Percentiles rank a stretch among this genome's conserved stretches.
Conservation (phyloP, 2,797 vertebrate genomes). For the Hippoglossus hippoglossus region DNA sequence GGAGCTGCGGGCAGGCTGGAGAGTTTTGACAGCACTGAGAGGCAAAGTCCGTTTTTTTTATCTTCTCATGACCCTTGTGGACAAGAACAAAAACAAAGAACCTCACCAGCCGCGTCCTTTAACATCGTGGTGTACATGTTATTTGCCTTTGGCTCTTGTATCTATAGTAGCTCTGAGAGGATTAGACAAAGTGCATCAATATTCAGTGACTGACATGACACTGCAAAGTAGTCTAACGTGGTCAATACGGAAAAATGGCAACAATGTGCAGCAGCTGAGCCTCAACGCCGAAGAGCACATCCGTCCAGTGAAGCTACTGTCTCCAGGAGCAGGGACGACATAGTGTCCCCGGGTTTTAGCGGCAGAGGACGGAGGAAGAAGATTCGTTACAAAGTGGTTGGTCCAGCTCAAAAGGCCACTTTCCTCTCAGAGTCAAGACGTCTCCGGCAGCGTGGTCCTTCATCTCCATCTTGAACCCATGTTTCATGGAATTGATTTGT, state of each 20-base stretch:
- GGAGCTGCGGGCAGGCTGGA: no score
- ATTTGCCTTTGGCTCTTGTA: constrained; percentile 77
- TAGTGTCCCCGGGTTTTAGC: constrained; percentile 15
- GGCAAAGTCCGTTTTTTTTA: background rate
- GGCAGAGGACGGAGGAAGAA: constrained; percentile 4
- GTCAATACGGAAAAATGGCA: constrained; percentile 60
- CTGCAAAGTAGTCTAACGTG: constrained; percentile 61
- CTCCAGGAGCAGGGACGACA: constrained; percentile 28
- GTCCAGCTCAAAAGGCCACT: constrained; percentile 55
- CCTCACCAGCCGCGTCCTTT: constrained; percentile 34
- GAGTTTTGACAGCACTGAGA: background rate
- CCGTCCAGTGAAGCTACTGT: constrained; percentile 23
- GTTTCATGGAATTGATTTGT: constrained; percentile 47
- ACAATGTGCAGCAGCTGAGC: constrained; percentile 56
- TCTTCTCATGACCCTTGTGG: constrained; percentile 23
- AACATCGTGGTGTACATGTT: constrained; percentile 50
- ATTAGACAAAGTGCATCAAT: constrained; percentile 81
- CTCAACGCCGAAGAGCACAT: constrained; percentile 27
- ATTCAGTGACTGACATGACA: constrained; percentile 73
- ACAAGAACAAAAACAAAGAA: constrained; percentile 18
- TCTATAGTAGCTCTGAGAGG: constrained; percentile 71
- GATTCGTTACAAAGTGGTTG: constrained; percentile 44
- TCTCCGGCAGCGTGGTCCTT: constrained; percentile 34
- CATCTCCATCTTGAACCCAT: constrained; percentile 29
- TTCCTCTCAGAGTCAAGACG: constrained; percentile 25